These are phyloP conservation scores for Andrena praecox DNA, from an alignment of 2,888 invertebrate species.

Conservation along the genomic window DNA sequence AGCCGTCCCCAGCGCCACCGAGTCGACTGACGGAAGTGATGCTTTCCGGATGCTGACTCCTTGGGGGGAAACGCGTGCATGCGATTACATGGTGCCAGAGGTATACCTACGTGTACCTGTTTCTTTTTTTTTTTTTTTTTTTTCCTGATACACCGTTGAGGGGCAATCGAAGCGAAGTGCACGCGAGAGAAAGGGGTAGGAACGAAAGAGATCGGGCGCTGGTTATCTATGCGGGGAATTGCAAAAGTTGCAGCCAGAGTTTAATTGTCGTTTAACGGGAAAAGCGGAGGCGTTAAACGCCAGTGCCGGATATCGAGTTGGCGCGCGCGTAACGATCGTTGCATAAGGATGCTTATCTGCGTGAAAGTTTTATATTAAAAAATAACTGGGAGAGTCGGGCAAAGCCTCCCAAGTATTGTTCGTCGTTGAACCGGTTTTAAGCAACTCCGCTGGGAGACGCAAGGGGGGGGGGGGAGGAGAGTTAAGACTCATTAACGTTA, in stretches of 20 bases:
- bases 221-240: slow-evolving; percentile 43
- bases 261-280: slow-evolving; percentile 54
- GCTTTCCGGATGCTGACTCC: slow-evolving; percentile 16
- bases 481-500: slow-evolving; percentile 42
- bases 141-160: neutral
- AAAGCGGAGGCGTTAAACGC: slow-evolving; percentile 46
- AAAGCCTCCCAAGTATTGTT: slow-evolving; percentile 28
- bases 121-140: neutral
- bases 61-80: slow-evolving; percentile 6
- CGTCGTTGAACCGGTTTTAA: neutral
- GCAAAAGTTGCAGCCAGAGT: slow-evolving; percentile 42
- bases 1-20: slow-evolving; percentile 29
- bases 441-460: neutral
- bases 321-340: slow-evolving; percentile 45
- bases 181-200: neutral
- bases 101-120: neutral
- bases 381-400: slow-evolving; percentile 23
- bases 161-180: neutral
- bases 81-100: neutral
- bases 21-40: neutral
- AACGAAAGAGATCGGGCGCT: slow-evolving; percentile 27
- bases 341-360: slow-evolving; percentile 54
- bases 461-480: neutral
- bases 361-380: slow-evolving; percentile 56
- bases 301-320: slow-evolving; percentile 35